These are phyloP conservation scores for Torymus tubicola DNA, from an alignment of 2,888 invertebrate genomes.

Conservation along the genomic window DNA sequence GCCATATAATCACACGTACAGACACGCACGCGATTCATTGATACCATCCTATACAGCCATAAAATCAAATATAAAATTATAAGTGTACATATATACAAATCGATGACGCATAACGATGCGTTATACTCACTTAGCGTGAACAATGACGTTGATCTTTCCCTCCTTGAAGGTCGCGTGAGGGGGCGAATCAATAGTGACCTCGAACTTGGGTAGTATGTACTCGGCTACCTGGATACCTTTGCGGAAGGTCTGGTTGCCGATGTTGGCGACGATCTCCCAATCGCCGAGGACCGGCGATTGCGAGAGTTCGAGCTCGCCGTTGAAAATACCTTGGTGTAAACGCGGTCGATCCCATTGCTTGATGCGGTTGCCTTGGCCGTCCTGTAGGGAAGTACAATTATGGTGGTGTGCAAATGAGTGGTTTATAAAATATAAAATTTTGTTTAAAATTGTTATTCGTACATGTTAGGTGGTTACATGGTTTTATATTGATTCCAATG, in stretches of 20 bases:
- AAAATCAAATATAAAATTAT: too few relatives aligned
- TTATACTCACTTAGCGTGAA: slow-evolving; percentile 86
- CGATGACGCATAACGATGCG: background rate
- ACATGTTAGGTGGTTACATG: too few relatives aligned
- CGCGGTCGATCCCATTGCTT: slow-evolving; percentile 86
- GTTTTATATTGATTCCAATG: too few relatives aligned
- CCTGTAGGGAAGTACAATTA: slow-evolving; percentile 75
- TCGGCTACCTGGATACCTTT: slow-evolving; percentile 90
- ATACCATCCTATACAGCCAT: too few relatives aligned
- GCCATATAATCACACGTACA: too few relatives aligned
- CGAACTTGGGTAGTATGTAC: slow-evolving; percentile 95
- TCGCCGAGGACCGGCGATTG: slow-evolving; percentile 90
- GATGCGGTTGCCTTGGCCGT: slow-evolving; percentile 87
- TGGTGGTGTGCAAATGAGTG: too few relatives aligned
- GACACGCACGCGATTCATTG: too few relatives aligned
- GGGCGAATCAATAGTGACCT: slow-evolving; percentile 89
- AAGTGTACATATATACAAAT: background rate
- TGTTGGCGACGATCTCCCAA: slow-evolving; percentile 88
- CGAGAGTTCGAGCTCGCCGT: slow-evolving; percentile 86
- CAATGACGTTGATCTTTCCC: slow-evolving; percentile 85
- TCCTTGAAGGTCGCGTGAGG: slow-evolving; percentile 90
- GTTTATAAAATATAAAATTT: too few relatives aligned
- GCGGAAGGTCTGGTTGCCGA: slow-evolving; percentile 82
- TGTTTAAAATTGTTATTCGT: too few relatives aligned
- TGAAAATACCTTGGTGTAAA: slow-evolving; percentile 85